A percentile compares a stretch with the other conserved stretches of the same genome.
These are phyloP conservation scores for Glossosoma conforme DNA, from an alignment of 1,140 invertebrate genomes.

Conservation along the genomic window DNA sequence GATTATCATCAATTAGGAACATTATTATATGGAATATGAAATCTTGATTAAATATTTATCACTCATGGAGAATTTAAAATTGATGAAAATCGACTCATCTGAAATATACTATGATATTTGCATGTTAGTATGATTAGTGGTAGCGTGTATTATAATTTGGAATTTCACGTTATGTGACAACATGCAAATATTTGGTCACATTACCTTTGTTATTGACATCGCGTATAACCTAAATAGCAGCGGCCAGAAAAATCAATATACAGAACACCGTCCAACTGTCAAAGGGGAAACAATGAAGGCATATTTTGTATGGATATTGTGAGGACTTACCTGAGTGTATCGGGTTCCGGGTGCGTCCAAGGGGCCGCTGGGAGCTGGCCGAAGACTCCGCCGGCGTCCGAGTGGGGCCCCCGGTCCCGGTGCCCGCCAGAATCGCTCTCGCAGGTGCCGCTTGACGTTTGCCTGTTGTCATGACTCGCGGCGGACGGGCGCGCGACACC, in stretches of 20 bases:
- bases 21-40: too few species aligned
- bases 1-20: too few species aligned
- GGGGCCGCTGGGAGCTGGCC: slow-evolving; percentile 2
- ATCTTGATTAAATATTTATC: too few species aligned
- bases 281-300: slow-evolving; percentile 33
- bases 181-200: too few species aligned
- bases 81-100: too few species aligned
- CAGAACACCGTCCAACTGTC: slow-evolving; percentile 39
- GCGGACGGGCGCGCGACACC: slow-evolving; percentile 52
- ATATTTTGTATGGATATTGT: slow-evolving; percentile 18
- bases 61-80: too few species aligned
- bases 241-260: slow-evolving; percentile 49
- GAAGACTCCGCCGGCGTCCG: slow-evolving; percentile 11
- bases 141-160: too few species aligned
- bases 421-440: slow-evolving; percentile 8
- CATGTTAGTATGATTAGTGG: too few species aligned
- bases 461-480: slow-evolving; percentile 44
- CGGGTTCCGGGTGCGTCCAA: background rate
- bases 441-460: slow-evolving; percentile 29
- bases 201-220: background rate
- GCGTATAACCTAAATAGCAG: slow-evolving; percentile 46
- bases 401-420: slow-evolving; percentile 2
- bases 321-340: slow-evolving; percentile 43
- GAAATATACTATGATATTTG: too few species aligned
- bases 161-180: too few species aligned